Evolutionary conservation across 1,140 invertebrate species (phyloP).

Genomic region (Solenopsis fugax): DNA sequence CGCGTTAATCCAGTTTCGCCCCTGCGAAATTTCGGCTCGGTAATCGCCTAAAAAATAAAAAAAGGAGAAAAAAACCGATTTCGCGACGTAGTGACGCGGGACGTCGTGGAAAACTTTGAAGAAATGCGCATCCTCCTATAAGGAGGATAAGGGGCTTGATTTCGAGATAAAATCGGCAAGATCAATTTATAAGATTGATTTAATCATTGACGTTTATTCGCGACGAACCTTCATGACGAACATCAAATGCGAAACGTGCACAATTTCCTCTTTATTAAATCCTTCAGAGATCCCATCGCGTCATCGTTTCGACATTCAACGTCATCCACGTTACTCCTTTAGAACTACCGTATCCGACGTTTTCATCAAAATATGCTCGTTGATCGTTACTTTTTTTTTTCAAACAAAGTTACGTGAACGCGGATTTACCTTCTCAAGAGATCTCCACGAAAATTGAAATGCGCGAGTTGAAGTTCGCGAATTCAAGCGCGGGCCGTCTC

Average conservation of each 20-base stretch:
- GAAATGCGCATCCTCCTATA: neutral
- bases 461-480: constrained; percentile 5
- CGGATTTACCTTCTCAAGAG: neutral
- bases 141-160: neutral
- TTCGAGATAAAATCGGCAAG: neutral
- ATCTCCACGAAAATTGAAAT: constrained; percentile 38
- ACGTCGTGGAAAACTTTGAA: neutral
- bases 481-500: constrained; percentile 23
- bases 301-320: neutral
- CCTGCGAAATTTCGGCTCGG: constrained; percentile 53
- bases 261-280: constrained; percentile 38
- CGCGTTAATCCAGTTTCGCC: constrained; percentile 68
- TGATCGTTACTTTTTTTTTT: neutral
- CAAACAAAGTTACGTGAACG: neutral
- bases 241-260: neutral
- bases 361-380: neutral
- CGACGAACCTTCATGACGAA: neutral
- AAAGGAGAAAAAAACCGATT: constrained; percentile 32
- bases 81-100: neutral
- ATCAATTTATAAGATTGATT: constrained; percentile 16
- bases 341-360: neutral
- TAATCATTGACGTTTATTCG: neutral
- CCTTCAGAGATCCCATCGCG: neutral
- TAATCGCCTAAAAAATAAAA: constrained; percentile 59
- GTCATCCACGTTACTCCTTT: neutral